These are phyloP conservation scores for Neotoma lepida DNA, from an alignment of 2,113 vertebrate species.

Conservation along the genomic window DNA sequence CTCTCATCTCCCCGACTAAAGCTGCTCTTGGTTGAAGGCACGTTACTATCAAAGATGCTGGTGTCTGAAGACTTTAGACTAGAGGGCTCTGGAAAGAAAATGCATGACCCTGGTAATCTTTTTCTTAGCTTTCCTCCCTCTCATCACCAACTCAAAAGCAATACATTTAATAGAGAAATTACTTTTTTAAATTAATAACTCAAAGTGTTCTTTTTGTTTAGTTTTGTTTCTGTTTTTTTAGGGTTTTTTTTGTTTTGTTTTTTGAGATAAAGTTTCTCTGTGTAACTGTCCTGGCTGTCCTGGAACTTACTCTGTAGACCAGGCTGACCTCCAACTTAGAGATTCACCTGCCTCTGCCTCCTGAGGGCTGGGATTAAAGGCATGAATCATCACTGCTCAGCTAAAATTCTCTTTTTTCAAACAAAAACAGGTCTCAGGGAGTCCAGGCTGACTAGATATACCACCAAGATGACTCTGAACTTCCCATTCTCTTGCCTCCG, in stretches of 20 bases:
- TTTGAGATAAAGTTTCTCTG: not conserved
- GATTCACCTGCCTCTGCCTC: not conserved
- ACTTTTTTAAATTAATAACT: not conserved
- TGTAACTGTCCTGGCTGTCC: not conserved
- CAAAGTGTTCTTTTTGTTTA: not conserved
- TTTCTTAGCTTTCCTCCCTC: not conserved
- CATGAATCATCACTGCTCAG: fast-evolving
- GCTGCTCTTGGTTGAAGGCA: constrained; percentile 83
- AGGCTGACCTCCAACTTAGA: not conserved
- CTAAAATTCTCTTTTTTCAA: not conserved
- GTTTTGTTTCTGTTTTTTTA: not conserved
- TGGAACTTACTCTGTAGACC: not conserved
- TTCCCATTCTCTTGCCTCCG: not conserved
- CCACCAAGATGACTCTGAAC: not conserved
- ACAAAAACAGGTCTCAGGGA: not conserved
- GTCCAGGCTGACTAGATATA: not conserved
- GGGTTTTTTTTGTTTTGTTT: not conserved
- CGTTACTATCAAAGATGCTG: constrained; percentile 85
- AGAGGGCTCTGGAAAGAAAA: constrained; percentile 89
- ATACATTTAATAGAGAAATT: not conserved
- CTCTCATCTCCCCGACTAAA: constrained; percentile 84
- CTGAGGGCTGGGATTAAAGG: not conserved
- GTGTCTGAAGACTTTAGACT: constrained; percentile 86
- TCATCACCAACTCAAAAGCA: constrained; percentile 38
- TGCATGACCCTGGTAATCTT: not conserved